A percentile compares a stretch with the other conserved stretches of the same genome.
Conservation (phyloP, 2,797 vertebrate genomes). For the Gymnoscopelus braueri region DNA sequence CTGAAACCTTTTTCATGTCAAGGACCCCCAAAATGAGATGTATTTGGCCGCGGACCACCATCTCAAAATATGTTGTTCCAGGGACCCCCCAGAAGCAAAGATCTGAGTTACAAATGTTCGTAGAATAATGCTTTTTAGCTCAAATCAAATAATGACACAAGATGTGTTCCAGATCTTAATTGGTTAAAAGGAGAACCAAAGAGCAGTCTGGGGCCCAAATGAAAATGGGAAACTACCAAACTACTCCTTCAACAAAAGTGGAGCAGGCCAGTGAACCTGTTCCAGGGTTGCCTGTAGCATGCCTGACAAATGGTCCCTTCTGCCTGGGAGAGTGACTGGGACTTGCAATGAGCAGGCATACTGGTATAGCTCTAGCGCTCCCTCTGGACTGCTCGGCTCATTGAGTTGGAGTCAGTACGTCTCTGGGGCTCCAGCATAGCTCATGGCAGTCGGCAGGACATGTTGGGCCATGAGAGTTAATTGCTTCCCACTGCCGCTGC, state of each 20-base stretch:
- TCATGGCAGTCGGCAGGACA: constrained; percentile 26
- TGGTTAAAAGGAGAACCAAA: background rate
- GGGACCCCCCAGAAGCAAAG: no score
- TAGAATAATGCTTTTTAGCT: no score
- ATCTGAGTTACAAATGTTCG: no score
- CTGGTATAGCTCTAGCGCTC: background rate
- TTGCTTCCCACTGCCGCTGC: constrained; percentile 33
- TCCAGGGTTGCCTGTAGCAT: constrained; percentile 23
- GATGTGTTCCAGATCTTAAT: no score
- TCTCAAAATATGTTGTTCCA: no score
- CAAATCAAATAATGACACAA: no score
- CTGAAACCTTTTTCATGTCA: no score
- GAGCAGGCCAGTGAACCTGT: constrained; percentile 12
- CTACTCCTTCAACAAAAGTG: background rate
- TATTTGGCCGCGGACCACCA: no score
- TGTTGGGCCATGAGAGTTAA: constrained; percentile 35
- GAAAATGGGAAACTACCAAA: background rate
- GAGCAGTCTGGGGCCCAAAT: no score
- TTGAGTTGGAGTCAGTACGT: constrained; percentile 20
- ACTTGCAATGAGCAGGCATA: constrained; percentile 16
- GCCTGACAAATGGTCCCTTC: constrained; percentile 46
- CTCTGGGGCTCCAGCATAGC: constrained; percentile 25
- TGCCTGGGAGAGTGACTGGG: constrained; percentile 13
- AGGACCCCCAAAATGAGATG: no score
- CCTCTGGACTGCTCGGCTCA: constrained; percentile 34